Evolutionary conservation across 2,888 invertebrate species (phyloP).

Genomic region (Lycocerus yunnanus): DNA sequence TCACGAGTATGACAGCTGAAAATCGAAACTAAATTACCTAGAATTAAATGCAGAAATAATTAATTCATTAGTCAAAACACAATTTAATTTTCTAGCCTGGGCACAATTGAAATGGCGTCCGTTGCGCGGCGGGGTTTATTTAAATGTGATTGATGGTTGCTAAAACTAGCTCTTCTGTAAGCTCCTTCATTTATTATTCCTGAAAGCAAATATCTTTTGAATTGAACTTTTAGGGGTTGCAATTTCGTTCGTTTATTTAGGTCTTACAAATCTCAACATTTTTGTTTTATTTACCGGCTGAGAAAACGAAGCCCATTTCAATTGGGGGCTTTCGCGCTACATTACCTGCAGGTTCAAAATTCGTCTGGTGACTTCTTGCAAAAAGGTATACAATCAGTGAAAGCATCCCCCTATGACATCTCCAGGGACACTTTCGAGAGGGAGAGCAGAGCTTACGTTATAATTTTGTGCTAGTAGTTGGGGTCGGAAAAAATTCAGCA

Average conservation of each 20-base stretch:
- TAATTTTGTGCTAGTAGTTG: not conserved
- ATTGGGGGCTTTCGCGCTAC: not conserved
- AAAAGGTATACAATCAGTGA: not conserved
- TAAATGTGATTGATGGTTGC: not conserved
- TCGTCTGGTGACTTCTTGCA: not conserved
- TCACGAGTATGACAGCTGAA: not conserved
- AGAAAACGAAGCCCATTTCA: not conserved
- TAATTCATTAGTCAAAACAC: not conserved
- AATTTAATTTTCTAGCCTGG: not conserved
- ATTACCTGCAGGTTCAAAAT: not conserved
- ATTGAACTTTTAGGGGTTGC: not conserved
- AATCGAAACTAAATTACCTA: not conserved
- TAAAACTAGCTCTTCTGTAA: not conserved
- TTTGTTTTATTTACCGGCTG: not conserved
- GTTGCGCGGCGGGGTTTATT: not conserved
- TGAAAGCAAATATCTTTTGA: not conserved
- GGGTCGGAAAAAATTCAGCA: not conserved
- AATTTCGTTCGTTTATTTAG: not conserved
- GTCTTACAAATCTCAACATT: not conserved
- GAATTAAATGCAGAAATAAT: not conserved
- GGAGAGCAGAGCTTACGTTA: constrained; percentile 1
- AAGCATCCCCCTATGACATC: not conserved
- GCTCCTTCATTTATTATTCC: not conserved
- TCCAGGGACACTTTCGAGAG: not conserved
- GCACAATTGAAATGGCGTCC: not conserved